These are phyloP conservation scores for Sapayoa aenigma DNA, from an alignment of 2,113 vertebrate species.

Conservation along the genomic window DNA sequence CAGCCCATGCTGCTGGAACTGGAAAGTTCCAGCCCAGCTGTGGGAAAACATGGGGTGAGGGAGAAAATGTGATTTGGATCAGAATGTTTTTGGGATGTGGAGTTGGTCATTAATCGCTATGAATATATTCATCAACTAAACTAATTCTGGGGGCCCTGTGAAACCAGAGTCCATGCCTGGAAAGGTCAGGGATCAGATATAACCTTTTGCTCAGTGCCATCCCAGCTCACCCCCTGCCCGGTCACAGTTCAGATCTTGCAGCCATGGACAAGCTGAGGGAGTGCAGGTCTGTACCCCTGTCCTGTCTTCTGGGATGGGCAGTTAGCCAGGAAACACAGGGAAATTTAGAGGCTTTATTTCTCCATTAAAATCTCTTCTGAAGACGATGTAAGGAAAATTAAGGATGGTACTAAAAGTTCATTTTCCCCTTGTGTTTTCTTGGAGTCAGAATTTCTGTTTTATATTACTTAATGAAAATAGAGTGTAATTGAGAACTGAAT, in stretches of 20 bases:
- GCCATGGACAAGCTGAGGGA: not conserved
- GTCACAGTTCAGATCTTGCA: not conserved
- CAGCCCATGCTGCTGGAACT: not conserved
- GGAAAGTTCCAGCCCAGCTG: not conserved
- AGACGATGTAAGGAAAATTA: not conserved
- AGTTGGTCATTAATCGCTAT: not conserved
- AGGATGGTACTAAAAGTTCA: not conserved
- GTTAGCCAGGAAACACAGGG: not conserved
- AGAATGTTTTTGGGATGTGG: not conserved
- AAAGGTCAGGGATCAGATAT: constrained; percentile 57
- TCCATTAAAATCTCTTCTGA: not conserved
- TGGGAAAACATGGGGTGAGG: accelerated
- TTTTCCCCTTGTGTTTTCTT: not conserved
- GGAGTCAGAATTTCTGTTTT: not conserved
- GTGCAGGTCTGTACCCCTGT: not conserved
- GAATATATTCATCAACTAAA: constrained; percentile 10
- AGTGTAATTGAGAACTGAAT: constrained; percentile 1
- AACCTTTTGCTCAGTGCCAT: not conserved
- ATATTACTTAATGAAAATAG: constrained; percentile 25
- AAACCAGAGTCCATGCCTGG: constrained; percentile 4
- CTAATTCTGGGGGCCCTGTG: not conserved
- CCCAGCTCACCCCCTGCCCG: not conserved
- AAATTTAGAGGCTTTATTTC: not conserved
- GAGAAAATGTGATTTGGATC: not conserved
- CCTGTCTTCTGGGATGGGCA: not conserved